Evolutionary conservation across 2,888 invertebrate species (phyloP), one percentile per base, ranked within the genome.

Genomic region (Elegia similella): DNA sequence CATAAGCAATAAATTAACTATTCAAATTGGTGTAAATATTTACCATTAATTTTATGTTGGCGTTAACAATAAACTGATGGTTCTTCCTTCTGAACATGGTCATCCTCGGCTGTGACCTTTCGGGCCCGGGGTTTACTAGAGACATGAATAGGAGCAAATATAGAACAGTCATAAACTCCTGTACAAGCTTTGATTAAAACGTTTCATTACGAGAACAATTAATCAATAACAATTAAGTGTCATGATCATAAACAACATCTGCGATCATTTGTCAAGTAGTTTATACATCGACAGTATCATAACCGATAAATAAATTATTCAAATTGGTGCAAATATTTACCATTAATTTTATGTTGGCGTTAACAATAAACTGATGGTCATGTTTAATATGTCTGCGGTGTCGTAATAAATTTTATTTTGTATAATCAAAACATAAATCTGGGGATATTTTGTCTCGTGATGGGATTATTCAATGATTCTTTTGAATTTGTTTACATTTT

Each of bases 231-330:
- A 30, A 53, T 46, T 46, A 43, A 13, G 13, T 13, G 16, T 34
- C 7, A 23, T 29, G 15, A 15, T 30, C 32, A 32, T 52, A 43
- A 53, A 53, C 30, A 53, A 53, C 13, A 30, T 16, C 29, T 17
- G 38, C 52, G 43, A 53, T 13, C 23, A 30, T 15, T 12, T 23
- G 23, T 23, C 23, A 5, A 50, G 16, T 50, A 38, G 38, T 5
- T 50, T 50, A 50, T 50, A 38, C 38, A 50, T 38, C 34, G 16
- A 50, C 34, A 16, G 32, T 17, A 50, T 34, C 50, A 50, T 16
- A 50, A 50, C 34, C 77, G 67, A 76, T 82, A 79, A 82, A 84
- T 79, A 76, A 79, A 74, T 78, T 77, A 78, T 82, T 81, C 67
- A 81, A 78, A 80, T 78, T 62, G 63, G 74, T 78, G 75, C 75